phyloP scores from a whole-genome alignment of 2,888 invertebrate species.

The Cordilura impudica region DNA sequence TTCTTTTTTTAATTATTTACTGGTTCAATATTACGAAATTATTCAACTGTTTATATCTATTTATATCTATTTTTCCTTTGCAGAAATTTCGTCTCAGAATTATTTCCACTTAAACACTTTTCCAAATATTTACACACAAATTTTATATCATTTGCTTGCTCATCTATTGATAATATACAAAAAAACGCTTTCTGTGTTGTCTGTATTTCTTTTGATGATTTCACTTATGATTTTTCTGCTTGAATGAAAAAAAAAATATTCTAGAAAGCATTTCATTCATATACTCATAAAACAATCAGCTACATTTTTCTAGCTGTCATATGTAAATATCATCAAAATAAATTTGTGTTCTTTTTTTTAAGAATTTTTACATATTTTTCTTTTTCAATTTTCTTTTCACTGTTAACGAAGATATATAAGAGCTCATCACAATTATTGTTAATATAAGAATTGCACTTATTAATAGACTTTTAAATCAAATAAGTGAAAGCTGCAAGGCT shows the following conservation, averaged over 20 bases:
- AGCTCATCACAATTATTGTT: too few relatives aligned
- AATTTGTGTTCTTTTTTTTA: not conserved
- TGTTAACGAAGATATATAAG: too few relatives aligned
- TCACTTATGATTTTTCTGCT: constrained; percentile 31
- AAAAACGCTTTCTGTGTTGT: not conserved
- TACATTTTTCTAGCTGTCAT: constrained; percentile 16
- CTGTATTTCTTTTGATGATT: not conserved
- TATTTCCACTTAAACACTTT: constrained; percentile 24
- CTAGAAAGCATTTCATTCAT: not conserved
- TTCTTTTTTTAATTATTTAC: too few relatives aligned
- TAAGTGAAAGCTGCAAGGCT: too few relatives aligned
- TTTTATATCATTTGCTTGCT: not conserved
- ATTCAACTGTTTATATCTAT: too few relatives aligned
- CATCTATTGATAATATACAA: not conserved
- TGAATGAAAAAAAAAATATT: not conserved
- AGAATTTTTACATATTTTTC: not conserved
- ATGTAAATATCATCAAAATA: constrained; percentile 4
- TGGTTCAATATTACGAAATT: too few relatives aligned
- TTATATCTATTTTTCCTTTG: too few relatives aligned
- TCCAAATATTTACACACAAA: constrained; percentile 1
- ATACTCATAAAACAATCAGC: constrained; percentile 16
- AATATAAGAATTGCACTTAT: too few relatives aligned
- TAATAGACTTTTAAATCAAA: too few relatives aligned
- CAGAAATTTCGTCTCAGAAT: constrained; percentile 20
- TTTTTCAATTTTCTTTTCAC: too few relatives aligned